Evolutionary conservation across 2,888 invertebrate genomes (phyloP), one percentile per base, ranked within the genome.

Genomic region (Caenorhabditis angaria): DNA sequence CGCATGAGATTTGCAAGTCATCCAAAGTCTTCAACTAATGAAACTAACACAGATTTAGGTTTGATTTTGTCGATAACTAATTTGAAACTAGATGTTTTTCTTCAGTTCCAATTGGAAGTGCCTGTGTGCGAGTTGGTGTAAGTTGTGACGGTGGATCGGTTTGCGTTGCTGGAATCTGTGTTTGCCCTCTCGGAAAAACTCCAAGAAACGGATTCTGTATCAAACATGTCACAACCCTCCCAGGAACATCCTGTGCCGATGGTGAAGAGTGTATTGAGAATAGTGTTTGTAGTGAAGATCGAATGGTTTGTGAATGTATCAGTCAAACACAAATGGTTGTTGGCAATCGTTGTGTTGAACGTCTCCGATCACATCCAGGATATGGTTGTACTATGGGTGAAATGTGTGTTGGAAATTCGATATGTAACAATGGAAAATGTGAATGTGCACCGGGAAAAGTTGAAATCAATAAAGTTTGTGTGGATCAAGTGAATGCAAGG

Each of bases 151-250:
- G 83, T 55, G 82, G 82, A 28, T 84, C 85, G 1, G 76, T 72
- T 32, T 87, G 87, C 64, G 77, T 82, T n/a, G 74, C 79, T 41
- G 87, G 87, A 12, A 66, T 71, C 8, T 87, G 87, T 70, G 77
- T 80, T 12, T 87, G 87, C 56, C 82, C 83, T 8, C 47, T 72
- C 2, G 71, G 77, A 35, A 77, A 57, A 41, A 75, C 74, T 10
- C 77, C 76, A n/a, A 66, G 67, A 53, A 60, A 78, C 27, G 72
- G 74, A 28, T 27, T 65, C 3, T 78, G 78, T 58, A 69, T 80
- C n/a, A 65, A 74, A 24, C 72, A 72, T 29, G 64, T 65, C 12
- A 61, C 60, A 83, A 85, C 80, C 3, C 59, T 63, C n/a, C 82
- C 86, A 2, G 85, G 85, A 8, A 76, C 79, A 27, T 73, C 78